Percentiles rank a stretch among this genome's conserved stretches.
Conservation (phyloP, 2,113 vertebrate species). For the Nesoenas mayeri region DNA sequence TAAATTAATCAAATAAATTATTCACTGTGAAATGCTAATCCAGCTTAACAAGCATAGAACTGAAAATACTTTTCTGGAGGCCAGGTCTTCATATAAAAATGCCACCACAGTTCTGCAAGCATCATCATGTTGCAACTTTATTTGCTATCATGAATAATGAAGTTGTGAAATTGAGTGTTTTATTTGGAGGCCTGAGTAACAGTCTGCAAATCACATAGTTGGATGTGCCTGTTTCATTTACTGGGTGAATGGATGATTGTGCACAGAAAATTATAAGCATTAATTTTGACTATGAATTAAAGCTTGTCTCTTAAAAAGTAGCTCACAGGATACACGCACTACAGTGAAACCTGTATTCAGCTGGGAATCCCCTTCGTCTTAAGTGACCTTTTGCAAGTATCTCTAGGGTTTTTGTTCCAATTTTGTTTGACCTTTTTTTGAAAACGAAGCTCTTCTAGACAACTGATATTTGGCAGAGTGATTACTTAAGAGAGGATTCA, state of each 20-base stretch:
- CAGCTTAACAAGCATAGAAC: background rate
- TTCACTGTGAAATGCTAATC: background rate
- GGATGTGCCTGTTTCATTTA: background rate
- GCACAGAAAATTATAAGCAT: background rate
- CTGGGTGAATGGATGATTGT: background rate
- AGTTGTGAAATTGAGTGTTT: background rate
- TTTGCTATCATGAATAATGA: background rate
- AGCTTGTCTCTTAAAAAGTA: background rate
- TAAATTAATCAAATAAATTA: constrained; percentile 19
- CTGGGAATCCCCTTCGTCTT: constrained; percentile 25
- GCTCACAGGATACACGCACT: background rate
- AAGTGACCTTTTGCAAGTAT: constrained; percentile 50
- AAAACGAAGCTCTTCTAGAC: constrained; percentile 30
- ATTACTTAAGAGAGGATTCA: constrained; percentile 20
- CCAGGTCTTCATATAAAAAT: background rate
- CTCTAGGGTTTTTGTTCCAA: constrained; percentile 32
- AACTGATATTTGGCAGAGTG: constrained; percentile 49
- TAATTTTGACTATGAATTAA: background rate
- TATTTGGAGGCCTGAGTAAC: background rate
- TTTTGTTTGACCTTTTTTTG: constrained; percentile 62
- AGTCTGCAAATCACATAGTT: background rate
- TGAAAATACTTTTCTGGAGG: background rate
- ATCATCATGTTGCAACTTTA: background rate
- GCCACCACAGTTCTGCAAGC: background rate
- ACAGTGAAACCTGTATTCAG: background rate